Evolutionary conservation across 2,113 vertebrate species (phyloP).

Genomic region (Syngnathus floridae): DNA sequence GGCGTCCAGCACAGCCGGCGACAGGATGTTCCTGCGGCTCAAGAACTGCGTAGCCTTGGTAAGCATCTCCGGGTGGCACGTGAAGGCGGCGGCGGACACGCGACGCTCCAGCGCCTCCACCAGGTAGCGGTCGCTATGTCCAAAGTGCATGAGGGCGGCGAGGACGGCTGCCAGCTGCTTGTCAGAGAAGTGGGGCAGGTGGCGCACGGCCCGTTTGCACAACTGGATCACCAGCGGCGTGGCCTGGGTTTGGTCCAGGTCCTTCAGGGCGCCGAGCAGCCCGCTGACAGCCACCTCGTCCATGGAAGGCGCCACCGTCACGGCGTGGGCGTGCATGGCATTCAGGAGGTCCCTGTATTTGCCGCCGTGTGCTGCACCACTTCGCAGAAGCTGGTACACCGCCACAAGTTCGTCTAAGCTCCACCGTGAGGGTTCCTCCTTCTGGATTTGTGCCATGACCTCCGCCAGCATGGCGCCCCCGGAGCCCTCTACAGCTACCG

Average conservation of each 20-base stretch:
- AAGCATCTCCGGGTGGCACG: conserved; percentile 69
- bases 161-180: conserved; percentile 75
- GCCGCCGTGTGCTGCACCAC: conserved; percentile 34
- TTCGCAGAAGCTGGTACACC: conserved; percentile 75
- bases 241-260: conserved; percentile 71
- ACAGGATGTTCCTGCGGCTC: conserved; percentile 71
- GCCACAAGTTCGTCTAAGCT: conserved; percentile 62
- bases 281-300: conserved; percentile 62
- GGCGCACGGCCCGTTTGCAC: conserved; percentile 72
- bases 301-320: conserved; percentile 57
- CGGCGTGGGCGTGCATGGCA: conserved; percentile 67
- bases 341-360: conserved; percentile 72
- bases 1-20: conserved; percentile 72
- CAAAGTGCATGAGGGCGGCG: conserved; percentile 78
- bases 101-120: conserved; percentile 73
- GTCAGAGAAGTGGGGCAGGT: conserved; percentile 72
- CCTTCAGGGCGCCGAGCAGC: conserved; percentile 73
- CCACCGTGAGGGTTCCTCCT: conserved; percentile 61
- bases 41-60: conserved; percentile 78
- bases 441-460: conserved; percentile 68
- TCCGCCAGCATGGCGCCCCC: conserved; percentile 49
- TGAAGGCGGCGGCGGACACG: conserved; percentile 50
- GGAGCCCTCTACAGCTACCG: conserved; percentile 69
- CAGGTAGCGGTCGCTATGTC: conserved; percentile 73
- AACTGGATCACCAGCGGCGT: conserved; percentile 75